Evolutionary conservation across 1,140 invertebrate genomes (phyloP), one percentile per base, ranked within the genome.

Genomic region (Drosophila pseudoobscura): DNA sequence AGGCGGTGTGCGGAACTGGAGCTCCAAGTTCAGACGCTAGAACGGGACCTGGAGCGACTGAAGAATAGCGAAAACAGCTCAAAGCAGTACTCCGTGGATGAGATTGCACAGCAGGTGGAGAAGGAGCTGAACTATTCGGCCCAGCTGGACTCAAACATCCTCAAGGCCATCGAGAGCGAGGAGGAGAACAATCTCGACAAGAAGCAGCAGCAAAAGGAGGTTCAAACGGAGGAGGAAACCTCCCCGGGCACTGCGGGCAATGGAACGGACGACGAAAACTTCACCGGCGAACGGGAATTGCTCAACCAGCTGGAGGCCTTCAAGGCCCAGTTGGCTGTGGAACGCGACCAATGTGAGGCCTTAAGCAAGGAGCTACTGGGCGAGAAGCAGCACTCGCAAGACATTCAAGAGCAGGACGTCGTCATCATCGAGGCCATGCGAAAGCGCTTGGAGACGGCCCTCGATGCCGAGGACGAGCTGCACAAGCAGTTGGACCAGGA

Each of bases 371-470:
- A 91, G 26, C 52, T 95, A 6, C 92, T 93, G 2, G 89, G 92
- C 17, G 92, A 93, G 15, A 93, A 93, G 43, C 92, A 92, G 57
- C 85, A 89, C 24, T 92, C 92, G 13, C 90, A 92, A 13, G 88
- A 93, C 8, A 92, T 93, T 13, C 92, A 94, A 90, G 92, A 93
- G 43, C 93, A 94, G 87, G 94, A 95, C 83, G 92, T 94, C 1
- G 92, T 93, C 60, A 93, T 94, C 66, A 94, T 95, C 56, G 92
- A 94, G 77, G 93, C 94, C 41, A 92, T 95, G 69, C 93, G 94
- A 44, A 92, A 93, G 11, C 93, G 94, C 3, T 78, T 96, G 0
- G 94, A 95, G 70, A 91, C 92, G 0, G 92, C 93, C 0, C 91
- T 94, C 59, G 93, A 95, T 39, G 93, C 94, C 8, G 94, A 95